phyloP scores from a whole-genome alignment of 2,797 vertebrate genomes.

The Orientallactaga sibirica region DNA sequence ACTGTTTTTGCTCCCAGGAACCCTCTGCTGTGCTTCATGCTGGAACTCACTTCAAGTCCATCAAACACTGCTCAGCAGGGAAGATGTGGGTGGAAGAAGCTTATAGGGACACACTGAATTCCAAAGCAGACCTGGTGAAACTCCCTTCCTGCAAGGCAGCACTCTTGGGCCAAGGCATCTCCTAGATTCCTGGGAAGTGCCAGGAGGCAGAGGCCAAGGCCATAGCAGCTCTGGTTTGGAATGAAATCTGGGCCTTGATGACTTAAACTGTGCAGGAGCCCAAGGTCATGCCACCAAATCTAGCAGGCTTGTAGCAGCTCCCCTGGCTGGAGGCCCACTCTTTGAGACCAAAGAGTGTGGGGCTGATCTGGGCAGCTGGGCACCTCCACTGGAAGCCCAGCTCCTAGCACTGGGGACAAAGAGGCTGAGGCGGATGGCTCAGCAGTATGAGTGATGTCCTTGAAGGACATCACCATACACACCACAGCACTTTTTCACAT shows the following conservation, averaged over 20 bases:
- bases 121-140: background rate
- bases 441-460: background rate
- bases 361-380: background rate
- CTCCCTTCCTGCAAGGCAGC: conserved; percentile 7
- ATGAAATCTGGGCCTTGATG: background rate
- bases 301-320: background rate
- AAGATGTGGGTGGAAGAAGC: conserved; percentile 62
- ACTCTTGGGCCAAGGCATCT: background rate
- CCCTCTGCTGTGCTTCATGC: conserved; percentile 25
- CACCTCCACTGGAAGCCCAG: conserved; percentile 15
- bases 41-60: conserved; percentile 23
- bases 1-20: background rate
- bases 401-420: conserved; percentile 4
- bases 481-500: accelerated
- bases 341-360: background rate
- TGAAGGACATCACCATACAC: background rate
- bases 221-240: background rate
- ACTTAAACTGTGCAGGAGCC: background rate
- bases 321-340: background rate
- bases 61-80: conserved; percentile 66
- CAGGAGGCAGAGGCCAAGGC: conserved; percentile 18
- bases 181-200: background rate
- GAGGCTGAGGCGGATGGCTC: background rate
- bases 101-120: conserved; percentile 24
- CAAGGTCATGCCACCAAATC: background rate